A percentile compares a stretch with the other conserved stretches of the same genome.
Evolutionary conservation across 30 jellyfish, hydroid and myxozoan species (phyloP).

Genomic region (Chrysaora quinquecirrha): DNA sequence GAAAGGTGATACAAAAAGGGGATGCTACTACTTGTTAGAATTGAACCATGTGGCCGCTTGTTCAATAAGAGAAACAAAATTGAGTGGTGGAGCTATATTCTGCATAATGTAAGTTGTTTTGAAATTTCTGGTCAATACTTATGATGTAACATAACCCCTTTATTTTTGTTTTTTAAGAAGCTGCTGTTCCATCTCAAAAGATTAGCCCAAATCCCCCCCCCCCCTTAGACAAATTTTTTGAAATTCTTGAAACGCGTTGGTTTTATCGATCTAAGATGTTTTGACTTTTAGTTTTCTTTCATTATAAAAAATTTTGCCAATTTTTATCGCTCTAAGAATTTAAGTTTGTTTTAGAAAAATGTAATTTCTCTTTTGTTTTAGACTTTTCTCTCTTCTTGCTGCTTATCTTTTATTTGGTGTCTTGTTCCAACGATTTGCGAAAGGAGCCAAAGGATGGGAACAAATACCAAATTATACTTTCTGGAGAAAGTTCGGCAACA

Average conservation of each 20-base stretch:
- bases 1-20: constrained; percentile 39
- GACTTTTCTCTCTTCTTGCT: constrained; percentile 58
- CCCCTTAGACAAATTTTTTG: too few species aligned
- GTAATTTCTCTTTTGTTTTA: constrained; percentile 60
- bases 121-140: not conserved
- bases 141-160: too few species aligned
- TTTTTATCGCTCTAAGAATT: too few species aligned
- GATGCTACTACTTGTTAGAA: constrained; percentile 85
- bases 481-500: constrained; percentile 92
- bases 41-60: constrained; percentile 88
- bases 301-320: too few species aligned
- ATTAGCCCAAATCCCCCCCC: too few species aligned
- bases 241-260: too few species aligned
- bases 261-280: too few species aligned
- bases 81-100: constrained; percentile 84
- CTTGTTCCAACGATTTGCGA: constrained; percentile 79
- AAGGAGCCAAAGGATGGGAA: constrained; percentile 93
- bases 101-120: constrained; percentile 76
- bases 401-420: constrained; percentile 89
- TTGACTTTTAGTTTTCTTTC: too few species aligned
- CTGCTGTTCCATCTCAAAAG: too few species aligned
- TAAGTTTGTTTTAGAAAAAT: constrained; percentile 73
- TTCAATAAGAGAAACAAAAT: constrained; percentile 31
- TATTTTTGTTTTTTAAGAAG: too few species aligned
- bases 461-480: constrained; percentile 91